These are phyloP conservation scores for Scaptomyza parva DNA, from an alignment of 2,888 invertebrate species.

Conservation along the genomic window DNA sequence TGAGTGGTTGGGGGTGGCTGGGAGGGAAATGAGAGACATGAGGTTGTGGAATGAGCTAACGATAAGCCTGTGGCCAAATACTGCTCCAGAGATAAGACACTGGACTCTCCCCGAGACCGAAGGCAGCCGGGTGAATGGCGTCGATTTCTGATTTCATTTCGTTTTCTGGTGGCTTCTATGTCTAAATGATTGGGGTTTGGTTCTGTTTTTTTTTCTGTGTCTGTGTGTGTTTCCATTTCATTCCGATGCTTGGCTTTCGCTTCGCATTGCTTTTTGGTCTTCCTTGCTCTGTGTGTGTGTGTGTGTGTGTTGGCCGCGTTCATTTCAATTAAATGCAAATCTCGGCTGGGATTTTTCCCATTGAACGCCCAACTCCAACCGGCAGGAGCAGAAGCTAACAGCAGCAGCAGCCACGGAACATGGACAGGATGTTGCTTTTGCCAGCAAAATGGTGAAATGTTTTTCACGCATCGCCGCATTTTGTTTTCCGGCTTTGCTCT, in stretches of 20 bases:
- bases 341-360: slow-evolving; percentile 62
- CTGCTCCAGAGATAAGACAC: slow-evolving; percentile 45
- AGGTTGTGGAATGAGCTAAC: slow-evolving; percentile 22
- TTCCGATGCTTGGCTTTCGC: slow-evolving; percentile 53
- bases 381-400: slow-evolving; percentile 18
- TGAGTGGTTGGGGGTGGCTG: slow-evolving; percentile 2
- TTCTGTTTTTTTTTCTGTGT: neutral
- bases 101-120: neutral
- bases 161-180: slow-evolving; percentile 26
- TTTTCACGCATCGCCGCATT: slow-evolving; percentile 78
- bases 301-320: slow-evolving; percentile 46
- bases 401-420: slow-evolving; percentile 9
- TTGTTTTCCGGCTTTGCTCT: slow-evolving; percentile 65
- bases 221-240: slow-evolving; percentile 2
- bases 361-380: slow-evolving; percentile 43
- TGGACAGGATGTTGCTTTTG: slow-evolving; percentile 35
- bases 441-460: slow-evolving; percentile 71
- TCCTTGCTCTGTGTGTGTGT: slow-evolving; percentile 42
- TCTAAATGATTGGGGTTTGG: slow-evolving; percentile 51
- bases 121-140: slow-evolving; percentile 7
- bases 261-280: slow-evolving; percentile 37
- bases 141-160: slow-evolving; percentile 72
- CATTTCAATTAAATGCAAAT: slow-evolving; percentile 79
- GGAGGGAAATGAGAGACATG: slow-evolving; percentile 20
- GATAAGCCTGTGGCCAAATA: slow-evolving; percentile 59